Base-by-base conservation (phyloP, 2,888 invertebrate genomes). In the Drosophila anomalata region DNA sequence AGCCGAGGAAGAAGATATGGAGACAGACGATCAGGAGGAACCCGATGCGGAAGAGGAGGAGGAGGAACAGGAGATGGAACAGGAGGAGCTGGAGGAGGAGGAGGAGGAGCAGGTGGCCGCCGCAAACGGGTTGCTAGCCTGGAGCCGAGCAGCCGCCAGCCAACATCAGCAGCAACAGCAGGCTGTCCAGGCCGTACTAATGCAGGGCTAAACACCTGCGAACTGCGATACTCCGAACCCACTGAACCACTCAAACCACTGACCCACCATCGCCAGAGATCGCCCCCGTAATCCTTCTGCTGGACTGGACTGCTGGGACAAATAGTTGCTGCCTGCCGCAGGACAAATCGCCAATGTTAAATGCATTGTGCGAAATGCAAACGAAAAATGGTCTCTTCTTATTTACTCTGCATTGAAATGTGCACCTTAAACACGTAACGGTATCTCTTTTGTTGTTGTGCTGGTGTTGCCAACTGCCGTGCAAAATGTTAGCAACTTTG, bases 381-480 rank as follows among this genome's bases (percentile, higher is more conserved):
- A 76, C 63, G 62, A 67, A 74, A 74, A 80, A 82, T 82, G 82
- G 82, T 82, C 82, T 82, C 82, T 82, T 82, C 85, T 82, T 88
- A 88, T 88, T 82, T 87, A 87, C 81, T 82, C 86, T 85, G 81
- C 81, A 81, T 74, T 59, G 58, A 76, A 62, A 47, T 54, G 69
- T 82, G 81, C 81, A 82, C 88, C 81, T 76, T 81, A 87, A 80
- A 72, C 66, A 87, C 82, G 88, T 81, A 81, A 81, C 88, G 88
- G 81, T 82, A 82, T 82, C 81, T 82, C 81, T 87, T 65, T 88
- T 82, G 82, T 88, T 82, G 89, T 83, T 82, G 87, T 84, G 79
- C 82, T 78, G 81, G 89, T 88, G 82, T 82, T 80, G 87, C 81
- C 89, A 88, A 82, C 82, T 82, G 82, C 89, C 89, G 87, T 84